Evolutionary conservation across 2,888 invertebrate genomes (phyloP).

Genomic region (Sphinx pinastri): DNA sequence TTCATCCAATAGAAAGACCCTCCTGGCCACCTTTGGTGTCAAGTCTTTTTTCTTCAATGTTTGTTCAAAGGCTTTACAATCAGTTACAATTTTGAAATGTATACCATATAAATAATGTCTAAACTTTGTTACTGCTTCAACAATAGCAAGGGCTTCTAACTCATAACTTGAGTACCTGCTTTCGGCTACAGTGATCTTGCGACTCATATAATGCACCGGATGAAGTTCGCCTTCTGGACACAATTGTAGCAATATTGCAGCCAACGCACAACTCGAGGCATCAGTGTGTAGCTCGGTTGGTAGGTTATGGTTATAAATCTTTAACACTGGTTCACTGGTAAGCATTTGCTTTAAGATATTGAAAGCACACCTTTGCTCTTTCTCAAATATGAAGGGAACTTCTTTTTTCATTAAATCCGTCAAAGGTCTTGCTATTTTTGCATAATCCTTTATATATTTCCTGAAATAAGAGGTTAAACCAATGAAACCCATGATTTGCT

Average conservation of each 20-base stretch:
- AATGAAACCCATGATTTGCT: no score
- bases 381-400: no score
- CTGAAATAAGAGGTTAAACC: no score
- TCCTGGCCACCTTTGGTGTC: constrained; percentile 40
- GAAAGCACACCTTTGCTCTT: no score
- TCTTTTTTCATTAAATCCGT: no score
- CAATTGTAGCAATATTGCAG: constrained; percentile 34
- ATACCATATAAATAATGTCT: constrained; percentile 36
- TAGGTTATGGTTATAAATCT: no score
- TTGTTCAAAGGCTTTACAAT: constrained; percentile 32
- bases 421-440: no score
- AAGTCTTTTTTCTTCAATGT: constrained; percentile 44
- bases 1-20: constrained; percentile 40
- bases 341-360: no score
- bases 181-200: constrained; percentile 35
- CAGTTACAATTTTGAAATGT: constrained; percentile 34
- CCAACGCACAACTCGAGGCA: background rate
- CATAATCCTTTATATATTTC: no score
- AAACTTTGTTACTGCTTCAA: constrained; percentile 38
- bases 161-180: constrained; percentile 37
- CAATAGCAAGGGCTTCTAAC: constrained; percentile 37
- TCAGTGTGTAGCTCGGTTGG: no score
- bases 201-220: constrained; percentile 39
- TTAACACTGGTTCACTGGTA: no score
- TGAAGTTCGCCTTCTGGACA: constrained; percentile 33